phyloP scores from a whole-genome alignment of 2,113 vertebrate species.

The Leucosticte australis region DNA sequence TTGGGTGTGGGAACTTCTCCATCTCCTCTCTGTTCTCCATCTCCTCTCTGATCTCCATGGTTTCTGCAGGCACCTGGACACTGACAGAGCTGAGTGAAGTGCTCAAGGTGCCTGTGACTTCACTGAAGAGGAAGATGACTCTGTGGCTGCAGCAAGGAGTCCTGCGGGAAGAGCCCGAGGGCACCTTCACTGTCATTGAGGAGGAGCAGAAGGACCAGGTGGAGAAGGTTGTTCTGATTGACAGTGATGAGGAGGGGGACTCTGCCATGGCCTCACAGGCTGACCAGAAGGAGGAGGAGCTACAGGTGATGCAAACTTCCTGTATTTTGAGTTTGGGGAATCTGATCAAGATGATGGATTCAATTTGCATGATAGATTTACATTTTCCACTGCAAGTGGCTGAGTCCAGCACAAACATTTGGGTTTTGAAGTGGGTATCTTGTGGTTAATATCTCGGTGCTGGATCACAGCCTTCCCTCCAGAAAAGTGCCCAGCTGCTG shows the following conservation, averaged over 20 bases:
- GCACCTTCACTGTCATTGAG: slow-evolving; percentile 85
- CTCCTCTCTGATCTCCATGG: accelerated
- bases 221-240: slow-evolving; percentile 89
- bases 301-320: slow-evolving; percentile 74
- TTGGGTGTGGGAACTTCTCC: neutral
- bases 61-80: slow-evolving; percentile 81
- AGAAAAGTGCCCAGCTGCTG: neutral
- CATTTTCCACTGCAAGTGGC: neutral
- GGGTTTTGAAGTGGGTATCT: neutral
- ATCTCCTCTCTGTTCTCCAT: neutral
- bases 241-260: slow-evolving; percentile 94
- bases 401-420: neutral
- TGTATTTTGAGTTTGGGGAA: neutral
- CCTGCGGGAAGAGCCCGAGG: slow-evolving; percentile 85
- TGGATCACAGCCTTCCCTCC: neutral
- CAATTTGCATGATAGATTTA: neutral
- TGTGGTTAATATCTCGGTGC: neutral
- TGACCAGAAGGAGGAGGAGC: slow-evolving; percentile 96
- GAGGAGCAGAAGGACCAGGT: slow-evolving; percentile 86
- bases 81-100: slow-evolving; percentile 88
- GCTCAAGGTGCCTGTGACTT: slow-evolving; percentile 85
- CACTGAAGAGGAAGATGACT: slow-evolving; percentile 88
- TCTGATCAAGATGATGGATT: neutral
- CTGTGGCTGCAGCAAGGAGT: slow-evolving; percentile 97
- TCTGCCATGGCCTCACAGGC: slow-evolving; percentile 96